Conservation (phyloP, 2,888 invertebrate species). For the Piscicola geometra region DNA sequence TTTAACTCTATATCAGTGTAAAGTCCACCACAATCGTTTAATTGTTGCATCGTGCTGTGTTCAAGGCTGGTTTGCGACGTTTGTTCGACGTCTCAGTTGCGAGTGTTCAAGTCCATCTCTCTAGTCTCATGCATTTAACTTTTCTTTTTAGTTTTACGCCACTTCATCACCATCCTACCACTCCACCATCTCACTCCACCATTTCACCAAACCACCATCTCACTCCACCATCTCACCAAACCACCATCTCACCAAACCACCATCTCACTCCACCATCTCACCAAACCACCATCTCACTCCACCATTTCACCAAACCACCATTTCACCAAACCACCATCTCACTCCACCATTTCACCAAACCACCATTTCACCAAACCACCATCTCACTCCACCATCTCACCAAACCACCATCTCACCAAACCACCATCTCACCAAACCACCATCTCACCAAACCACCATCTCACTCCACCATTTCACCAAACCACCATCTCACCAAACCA, state of each 20-base stretch:
- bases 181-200: background rate
- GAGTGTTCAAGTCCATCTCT: no score
- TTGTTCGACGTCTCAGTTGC: no score
- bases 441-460: background rate
- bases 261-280: background rate
- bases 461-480: background rate
- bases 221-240: background rate
- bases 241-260: background rate
- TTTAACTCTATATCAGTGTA: no score
- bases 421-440: background rate
- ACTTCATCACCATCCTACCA: background rate
- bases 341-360: background rate
- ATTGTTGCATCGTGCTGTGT: no score
- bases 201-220: background rate
- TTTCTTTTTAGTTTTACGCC: no score
- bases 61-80: no score
- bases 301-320: background rate
- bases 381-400: background rate
- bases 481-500: background rate
- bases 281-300: background rate
- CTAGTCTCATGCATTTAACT: no score
- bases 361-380: no score
- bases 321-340: background rate
- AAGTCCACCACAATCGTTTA: no score
- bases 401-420: background rate